Conservation (phyloP, 2,113 vertebrate species). For the Stomatorhinus ivindoensis region DNA sequence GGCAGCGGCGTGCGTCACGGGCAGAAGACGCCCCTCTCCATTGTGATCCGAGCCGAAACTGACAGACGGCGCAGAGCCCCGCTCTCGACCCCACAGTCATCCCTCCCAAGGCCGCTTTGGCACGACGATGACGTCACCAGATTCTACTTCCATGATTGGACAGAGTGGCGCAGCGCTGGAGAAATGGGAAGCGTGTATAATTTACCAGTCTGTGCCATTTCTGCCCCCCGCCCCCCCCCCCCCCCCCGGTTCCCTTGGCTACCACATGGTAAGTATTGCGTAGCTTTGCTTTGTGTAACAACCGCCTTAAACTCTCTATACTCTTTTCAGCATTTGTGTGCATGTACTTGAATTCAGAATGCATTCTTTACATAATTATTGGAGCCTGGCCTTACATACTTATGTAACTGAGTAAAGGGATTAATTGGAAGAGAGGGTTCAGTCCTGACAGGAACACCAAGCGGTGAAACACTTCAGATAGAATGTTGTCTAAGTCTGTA, state of each 20-base stretch:
- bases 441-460: neutral
- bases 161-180: neutral
- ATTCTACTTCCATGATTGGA: neutral
- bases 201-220: neutral
- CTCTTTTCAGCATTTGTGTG: neutral
- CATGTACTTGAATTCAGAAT: neutral
- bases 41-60: neutral
- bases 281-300: neutral
- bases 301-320: neutral
- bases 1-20: neutral
- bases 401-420: constrained; percentile 1
- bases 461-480: neutral
- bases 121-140: neutral
- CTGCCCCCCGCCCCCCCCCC: neutral
- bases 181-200: neutral
- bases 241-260: neutral
- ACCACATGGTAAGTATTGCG: neutral
- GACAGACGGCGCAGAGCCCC: neutral
- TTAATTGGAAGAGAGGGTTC: neutral
- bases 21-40: neutral
- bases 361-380: neutral
- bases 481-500: neutral
- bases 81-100: neutral
- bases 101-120: neutral
- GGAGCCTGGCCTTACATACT: neutral